Evolutionary conservation across 2,797 vertebrate species (phyloP).

Genomic region (Decapterus maruadsi): DNA sequence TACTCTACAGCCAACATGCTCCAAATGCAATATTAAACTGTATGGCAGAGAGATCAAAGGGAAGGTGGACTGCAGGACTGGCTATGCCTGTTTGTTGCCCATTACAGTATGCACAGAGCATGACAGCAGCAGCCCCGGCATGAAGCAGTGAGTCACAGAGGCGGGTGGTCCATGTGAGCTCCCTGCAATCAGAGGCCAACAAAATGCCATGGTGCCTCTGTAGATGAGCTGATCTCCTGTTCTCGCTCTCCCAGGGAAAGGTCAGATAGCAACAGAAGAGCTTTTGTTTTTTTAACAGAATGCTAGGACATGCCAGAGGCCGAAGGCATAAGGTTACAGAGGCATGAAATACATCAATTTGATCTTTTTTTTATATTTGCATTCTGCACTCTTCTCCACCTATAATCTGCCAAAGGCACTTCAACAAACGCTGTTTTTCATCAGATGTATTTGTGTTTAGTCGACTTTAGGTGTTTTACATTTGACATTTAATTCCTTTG

Average conservation of each 20-base stretch:
- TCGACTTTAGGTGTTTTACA: neutral
- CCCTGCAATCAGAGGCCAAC: constrained; percentile 72
- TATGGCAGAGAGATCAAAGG: constrained; percentile 10
- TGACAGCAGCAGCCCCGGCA: constrained; percentile 51
- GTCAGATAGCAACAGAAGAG: constrained; percentile 69
- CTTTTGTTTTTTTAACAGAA: constrained; percentile 56
- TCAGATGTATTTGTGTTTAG: neutral
- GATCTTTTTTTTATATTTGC: neutral
- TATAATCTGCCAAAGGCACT: neutral
- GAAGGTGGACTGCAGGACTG: constrained; percentile 3
- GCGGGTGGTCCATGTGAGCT: constrained; percentile 54
- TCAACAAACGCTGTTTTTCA: neutral
- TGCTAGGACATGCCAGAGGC: constrained; percentile 44
- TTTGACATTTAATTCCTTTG: neutral
- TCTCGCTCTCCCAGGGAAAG: constrained; percentile 72
- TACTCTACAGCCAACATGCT: neutral
- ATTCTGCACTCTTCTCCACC: neutral
- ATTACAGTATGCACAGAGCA: constrained; percentile 53
- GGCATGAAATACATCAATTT: constrained; percentile 26
- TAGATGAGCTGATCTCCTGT: constrained; percentile 76
- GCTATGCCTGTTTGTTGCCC: constrained; percentile 22
- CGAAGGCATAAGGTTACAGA: constrained; percentile 47
- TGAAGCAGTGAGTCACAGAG: constrained; percentile 38
- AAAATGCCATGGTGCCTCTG: constrained; percentile 78
- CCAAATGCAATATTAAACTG: constrained; percentile 15